A percentile compares a stretch with the other conserved stretches of the same genome.
phyloP scores from a whole-genome alignment of 2,113 vertebrate species.

The Pipa parva region DNA sequence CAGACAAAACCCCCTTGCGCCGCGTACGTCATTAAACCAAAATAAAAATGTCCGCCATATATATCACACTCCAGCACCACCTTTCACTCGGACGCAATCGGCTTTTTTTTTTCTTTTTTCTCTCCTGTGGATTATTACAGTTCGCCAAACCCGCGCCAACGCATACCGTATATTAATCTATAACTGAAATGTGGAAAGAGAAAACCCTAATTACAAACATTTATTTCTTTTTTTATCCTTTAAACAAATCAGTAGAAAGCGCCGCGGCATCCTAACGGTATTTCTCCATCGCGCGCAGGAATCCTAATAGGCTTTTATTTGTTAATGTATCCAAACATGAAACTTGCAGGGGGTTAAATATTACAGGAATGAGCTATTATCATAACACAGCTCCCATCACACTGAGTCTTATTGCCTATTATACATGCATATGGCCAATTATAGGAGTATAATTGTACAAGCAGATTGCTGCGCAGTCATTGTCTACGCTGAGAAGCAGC shows the following conservation, averaged over 20 bases:
- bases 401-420: conserved; percentile 11
- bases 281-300: background rate
- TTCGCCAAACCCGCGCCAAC: too few relatives aligned
- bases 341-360: conserved; percentile 30
- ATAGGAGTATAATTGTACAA: conserved; percentile 13
- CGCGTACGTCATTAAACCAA: too few relatives aligned
- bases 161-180: too few relatives aligned
- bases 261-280: conserved; percentile 2
- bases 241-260: conserved; percentile 1
- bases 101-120: too few relatives aligned
- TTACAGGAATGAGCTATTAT: background rate
- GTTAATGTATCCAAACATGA: background rate
- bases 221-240: too few relatives aligned
- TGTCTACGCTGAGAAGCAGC: background rate
- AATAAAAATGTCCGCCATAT: too few relatives aligned
- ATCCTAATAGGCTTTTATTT: conserved; percentile 10
- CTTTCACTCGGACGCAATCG: too few relatives aligned
- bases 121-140: too few relatives aligned
- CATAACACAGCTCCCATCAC: background rate
- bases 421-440: conserved; percentile 34
- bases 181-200: too few relatives aligned
- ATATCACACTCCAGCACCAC: too few relatives aligned
- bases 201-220: too few relatives aligned
- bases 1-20: too few relatives aligned
- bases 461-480: conserved; percentile 20